phyloP scores from a whole-genome alignment of 2,888 invertebrate species.

The Agrotis clavis region DNA sequence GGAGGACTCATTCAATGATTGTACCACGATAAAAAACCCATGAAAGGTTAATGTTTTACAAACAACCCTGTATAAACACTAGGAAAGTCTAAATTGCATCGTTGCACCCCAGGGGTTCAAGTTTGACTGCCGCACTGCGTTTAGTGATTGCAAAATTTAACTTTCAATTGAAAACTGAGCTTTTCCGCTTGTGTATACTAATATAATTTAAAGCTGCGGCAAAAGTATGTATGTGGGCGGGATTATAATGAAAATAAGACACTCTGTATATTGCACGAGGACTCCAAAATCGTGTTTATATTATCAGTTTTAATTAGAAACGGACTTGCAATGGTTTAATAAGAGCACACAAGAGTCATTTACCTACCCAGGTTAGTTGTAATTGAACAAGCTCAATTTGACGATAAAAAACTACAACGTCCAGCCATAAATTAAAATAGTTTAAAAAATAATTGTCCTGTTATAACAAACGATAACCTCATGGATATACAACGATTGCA shows the following conservation, averaged over 20 bases:
- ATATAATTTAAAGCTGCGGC: constrained; percentile 49
- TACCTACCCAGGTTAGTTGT: neutral
- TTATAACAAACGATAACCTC: too few relatives aligned
- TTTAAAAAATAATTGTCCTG: neutral
- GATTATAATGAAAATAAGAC: constrained; percentile 45
- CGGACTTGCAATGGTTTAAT: neutral
- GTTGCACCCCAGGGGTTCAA: constrained; percentile 49
- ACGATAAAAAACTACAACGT: neutral
- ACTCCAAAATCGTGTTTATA: neutral
- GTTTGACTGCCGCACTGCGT: constrained; percentile 52
- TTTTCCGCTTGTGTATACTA: constrained; percentile 51
- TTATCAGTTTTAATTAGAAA: neutral
- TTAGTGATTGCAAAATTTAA: constrained; percentile 60
- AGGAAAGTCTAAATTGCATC: constrained; percentile 53
- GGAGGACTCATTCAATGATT: too few relatives aligned
- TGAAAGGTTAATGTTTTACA: neutral
- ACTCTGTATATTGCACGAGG: neutral
- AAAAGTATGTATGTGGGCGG: constrained; percentile 29
- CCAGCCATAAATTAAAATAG: neutral
- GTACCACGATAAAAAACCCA: too few relatives aligned
- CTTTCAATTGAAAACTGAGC: constrained; percentile 58
- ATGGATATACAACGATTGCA: too few relatives aligned
- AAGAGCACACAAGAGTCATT: neutral
- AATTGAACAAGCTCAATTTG: neutral
- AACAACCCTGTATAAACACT: constrained; percentile 26